Conservation (phyloP, 2,888 invertebrate species). For the Frankliniella fusca region DNA sequence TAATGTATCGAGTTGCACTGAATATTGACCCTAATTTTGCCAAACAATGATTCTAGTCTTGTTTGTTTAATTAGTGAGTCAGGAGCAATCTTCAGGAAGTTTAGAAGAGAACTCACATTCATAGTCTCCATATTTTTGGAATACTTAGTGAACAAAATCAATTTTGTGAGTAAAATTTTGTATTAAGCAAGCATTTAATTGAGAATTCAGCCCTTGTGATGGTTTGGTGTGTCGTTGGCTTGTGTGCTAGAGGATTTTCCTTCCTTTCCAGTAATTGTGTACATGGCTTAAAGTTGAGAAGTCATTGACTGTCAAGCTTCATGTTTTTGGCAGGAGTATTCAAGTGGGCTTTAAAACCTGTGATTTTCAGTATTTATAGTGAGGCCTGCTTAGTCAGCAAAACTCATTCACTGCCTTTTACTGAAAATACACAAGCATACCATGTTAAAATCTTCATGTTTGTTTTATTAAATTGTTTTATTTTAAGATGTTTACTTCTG, state of each 20-base stretch:
- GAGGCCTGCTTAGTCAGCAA: slow-evolving; percentile 4
- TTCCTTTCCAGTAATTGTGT: neutral
- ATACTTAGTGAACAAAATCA: no score
- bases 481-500: slow-evolving; percentile 6
- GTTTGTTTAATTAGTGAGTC: slow-evolving; percentile 17
- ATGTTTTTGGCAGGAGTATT: neutral
- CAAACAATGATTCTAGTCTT: slow-evolving; percentile 23
- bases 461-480: neutral
- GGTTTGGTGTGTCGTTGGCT: no score
- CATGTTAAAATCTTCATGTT: neutral
- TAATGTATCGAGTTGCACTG: neutral
- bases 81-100: neutral
- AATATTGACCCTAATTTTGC: slow-evolving; percentile 23
- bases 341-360: neutral
- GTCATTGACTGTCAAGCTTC: neutral
- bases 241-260: no score
- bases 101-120: neutral
- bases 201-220: neutral
- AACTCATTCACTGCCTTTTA: neutral
- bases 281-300: neutral
- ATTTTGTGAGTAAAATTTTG: no score
- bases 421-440: neutral
- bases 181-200: neutral
- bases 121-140: no score
- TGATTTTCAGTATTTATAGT: slow-evolving; percentile 12